phyloP scores from a whole-genome alignment of 2,888 invertebrate genomes.

The Protophormia terraenovae region DNA sequence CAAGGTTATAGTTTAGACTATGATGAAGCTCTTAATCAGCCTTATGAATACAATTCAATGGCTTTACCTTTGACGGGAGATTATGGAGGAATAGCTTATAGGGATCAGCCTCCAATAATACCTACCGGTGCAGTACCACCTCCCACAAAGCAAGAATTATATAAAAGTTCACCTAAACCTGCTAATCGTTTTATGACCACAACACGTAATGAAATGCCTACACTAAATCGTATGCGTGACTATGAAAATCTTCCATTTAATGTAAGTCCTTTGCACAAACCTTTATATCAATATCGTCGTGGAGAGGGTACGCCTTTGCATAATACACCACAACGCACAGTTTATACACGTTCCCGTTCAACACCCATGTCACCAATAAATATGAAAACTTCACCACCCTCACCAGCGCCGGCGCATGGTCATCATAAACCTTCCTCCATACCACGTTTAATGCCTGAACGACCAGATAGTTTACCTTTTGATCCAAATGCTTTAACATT shows the following conservation, averaged over 20 bases:
- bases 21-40: constrained; percentile 80
- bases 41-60: constrained; percentile 77
- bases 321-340: constrained; percentile 67
- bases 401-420: constrained; percentile 52
- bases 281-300: constrained; percentile 70
- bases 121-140: constrained; percentile 67
- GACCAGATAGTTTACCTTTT: constrained; percentile 82
- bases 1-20: constrained; percentile 85
- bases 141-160: constrained; percentile 76
- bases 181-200: constrained; percentile 71
- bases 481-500: constrained; percentile 71
- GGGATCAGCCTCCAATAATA: constrained; percentile 40
- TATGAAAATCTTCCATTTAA: constrained; percentile 75
- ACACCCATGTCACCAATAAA: constrained; percentile 69
- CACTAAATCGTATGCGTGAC: constrained; percentile 75
- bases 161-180: constrained; percentile 76
- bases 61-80: constrained; percentile 66
- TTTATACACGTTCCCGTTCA: constrained; percentile 61
- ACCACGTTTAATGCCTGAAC: constrained; percentile 73
- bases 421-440: constrained; percentile 59
- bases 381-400: constrained; percentile 67
- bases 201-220: constrained; percentile 56
- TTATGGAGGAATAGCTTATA: constrained; percentile 60
- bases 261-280: constrained; percentile 75
- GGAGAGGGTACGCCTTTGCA: constrained; percentile 66